Percentiles rank a stretch among this genome's conserved stretches.
phyloP scores from a whole-genome alignment of 2,888 invertebrate species.

The Bellardia bayeri region DNA sequence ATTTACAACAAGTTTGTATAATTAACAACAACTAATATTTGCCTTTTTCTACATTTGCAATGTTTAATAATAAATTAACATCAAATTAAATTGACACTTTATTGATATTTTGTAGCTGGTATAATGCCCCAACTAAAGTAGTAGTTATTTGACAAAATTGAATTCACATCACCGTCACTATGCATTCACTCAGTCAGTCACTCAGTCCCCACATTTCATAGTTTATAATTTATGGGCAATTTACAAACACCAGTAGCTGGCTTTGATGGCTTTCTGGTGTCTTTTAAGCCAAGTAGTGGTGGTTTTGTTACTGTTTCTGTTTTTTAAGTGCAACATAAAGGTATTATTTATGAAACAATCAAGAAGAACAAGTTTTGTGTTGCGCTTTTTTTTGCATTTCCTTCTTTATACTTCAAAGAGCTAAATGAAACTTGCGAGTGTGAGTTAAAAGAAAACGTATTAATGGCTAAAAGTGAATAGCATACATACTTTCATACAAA shows the following conservation, averaged over 20 bases:
- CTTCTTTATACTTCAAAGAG: neutral
- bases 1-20: conserved; percentile 4
- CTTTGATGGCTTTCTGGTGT: conserved; percentile 56
- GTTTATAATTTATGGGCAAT: conserved; percentile 73
- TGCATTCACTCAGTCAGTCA: neutral
- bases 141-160: conserved; percentile 65
- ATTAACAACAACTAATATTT: conserved; percentile 19
- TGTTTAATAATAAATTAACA: neutral
- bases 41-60: neutral
- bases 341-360: conserved; percentile 74
- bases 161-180: conserved; percentile 11
- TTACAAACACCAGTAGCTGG: conserved; percentile 72
- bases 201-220: conserved; percentile 67
- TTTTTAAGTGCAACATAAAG: conserved; percentile 69
- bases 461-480: conserved; percentile 15
- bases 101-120: neutral
- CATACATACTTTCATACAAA: neutral
- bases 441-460: neutral
- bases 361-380: conserved; percentile 69
- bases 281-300: neutral
- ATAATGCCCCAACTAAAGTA: conserved; percentile 42
- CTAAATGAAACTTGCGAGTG: conserved; percentile 2
- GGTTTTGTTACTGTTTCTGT: conserved; percentile 36
- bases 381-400: neutral
- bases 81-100: conserved; percentile 10